Conservation (phyloP, 1,140 invertebrate genomes). For the Heliconius himera region DNA sequence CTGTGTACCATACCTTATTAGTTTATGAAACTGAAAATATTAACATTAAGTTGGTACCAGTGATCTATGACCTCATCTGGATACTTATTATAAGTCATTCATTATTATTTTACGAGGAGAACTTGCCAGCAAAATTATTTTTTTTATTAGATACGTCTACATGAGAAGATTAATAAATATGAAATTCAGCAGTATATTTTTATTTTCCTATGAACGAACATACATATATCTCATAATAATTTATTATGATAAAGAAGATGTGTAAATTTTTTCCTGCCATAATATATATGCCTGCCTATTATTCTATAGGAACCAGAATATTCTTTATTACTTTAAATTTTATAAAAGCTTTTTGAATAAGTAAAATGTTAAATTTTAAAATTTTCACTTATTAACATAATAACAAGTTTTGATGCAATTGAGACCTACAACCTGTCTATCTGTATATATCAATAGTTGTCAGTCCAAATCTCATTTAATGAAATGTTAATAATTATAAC, state of each 20-base stretch:
- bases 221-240: neutral
- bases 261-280: neutral
- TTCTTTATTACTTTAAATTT: neutral
- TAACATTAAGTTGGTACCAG: neutral
- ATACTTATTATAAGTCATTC: neutral
- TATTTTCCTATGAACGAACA: slow-evolving; percentile 2
- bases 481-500: no score
- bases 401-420: no score
- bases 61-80: neutral
- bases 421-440: no score
- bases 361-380: neutral
- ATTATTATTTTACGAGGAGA: slow-evolving; percentile 12
- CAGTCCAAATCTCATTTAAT: no score
- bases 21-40: no score
- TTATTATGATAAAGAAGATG: neutral
- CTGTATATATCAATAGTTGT: no score
- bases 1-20: no score
- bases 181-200: neutral
- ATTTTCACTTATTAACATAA: no score
- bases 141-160: neutral
- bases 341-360: neutral
- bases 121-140: neutral
- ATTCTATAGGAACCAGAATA: neutral
- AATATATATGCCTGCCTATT: neutral
- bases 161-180: slow-evolving; percentile 5